These are phyloP conservation scores for Selenia dentaria DNA, from an alignment of 2,888 invertebrate genomes.

Conservation along the genomic window DNA sequence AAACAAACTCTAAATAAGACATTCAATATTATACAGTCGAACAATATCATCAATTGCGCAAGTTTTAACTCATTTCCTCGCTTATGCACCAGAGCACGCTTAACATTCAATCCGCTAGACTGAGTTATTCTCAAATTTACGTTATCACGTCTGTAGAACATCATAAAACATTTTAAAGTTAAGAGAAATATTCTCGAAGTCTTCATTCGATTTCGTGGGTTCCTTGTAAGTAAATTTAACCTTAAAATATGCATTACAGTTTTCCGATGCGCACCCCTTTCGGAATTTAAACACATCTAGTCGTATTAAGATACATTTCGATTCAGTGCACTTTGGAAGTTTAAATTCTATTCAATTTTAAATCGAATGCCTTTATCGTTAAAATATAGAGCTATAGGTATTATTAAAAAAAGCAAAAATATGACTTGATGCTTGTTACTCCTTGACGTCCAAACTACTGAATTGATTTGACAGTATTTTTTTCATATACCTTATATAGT, in stretches of 20 bases:
- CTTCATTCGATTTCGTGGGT: conserved; percentile 56
- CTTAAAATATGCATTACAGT: conserved; percentile 85
- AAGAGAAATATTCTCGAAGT: conserved; percentile 67
- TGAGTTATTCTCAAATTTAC: conserved; percentile 55
- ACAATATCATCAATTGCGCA: too few relatives aligned
- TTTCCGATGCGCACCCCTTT: conserved; percentile 80
- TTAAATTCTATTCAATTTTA: conserved; percentile 58
- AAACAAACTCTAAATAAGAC: too few relatives aligned
- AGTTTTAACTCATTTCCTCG: not conserved
- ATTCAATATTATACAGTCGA: too few relatives aligned
- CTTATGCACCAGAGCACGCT: conserved; percentile 30
- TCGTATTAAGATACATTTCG: conserved; percentile 82
- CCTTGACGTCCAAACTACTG: too few relatives aligned
- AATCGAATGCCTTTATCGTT: conserved; percentile 20
- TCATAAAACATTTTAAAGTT: conserved; percentile 77
- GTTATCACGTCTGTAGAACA: conserved; percentile 67
- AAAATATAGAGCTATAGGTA: too few relatives aligned
- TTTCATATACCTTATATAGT: too few relatives aligned
- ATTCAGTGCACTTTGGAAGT: conserved; percentile 72
- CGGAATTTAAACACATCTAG: conserved; percentile 79
- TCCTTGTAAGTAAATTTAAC: conserved; percentile 80
- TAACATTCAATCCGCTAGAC: conserved; percentile 45
- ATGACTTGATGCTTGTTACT: too few relatives aligned
- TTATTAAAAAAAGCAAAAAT: too few relatives aligned
- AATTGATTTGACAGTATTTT: too few relatives aligned